These are phyloP conservation scores for Ochotona princeps DNA, from an alignment of 2,113 vertebrate species.

Conservation along the genomic window DNA sequence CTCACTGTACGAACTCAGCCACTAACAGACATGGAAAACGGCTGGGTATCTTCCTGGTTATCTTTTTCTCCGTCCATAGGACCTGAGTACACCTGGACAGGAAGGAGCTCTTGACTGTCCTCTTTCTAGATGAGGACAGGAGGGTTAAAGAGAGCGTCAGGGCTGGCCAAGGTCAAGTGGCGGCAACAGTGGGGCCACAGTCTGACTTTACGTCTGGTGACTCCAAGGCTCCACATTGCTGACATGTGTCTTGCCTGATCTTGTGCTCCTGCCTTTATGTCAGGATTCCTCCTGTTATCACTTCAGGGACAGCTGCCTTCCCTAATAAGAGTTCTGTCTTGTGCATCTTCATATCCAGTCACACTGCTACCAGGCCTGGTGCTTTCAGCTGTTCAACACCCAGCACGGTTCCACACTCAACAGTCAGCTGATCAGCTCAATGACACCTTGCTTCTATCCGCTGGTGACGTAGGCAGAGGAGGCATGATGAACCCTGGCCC, in stretches of 20 bases:
- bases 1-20: neutral
- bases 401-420: neutral
- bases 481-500: rapidly evolving
- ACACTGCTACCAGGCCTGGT: rapidly evolving
- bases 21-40: neutral
- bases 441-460: rapidly evolving
- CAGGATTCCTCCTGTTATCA: too few relatives aligned
- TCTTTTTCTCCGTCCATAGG: neutral
- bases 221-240: neutral
- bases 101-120: rapidly evolving
- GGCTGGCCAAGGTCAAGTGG: neutral
- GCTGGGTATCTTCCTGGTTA: neutral
- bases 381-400: neutral
- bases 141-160: neutral
- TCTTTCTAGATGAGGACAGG: neutral
- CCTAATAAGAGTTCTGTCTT: neutral
- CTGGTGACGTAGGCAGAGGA: neutral
- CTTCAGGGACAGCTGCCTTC: rapidly evolving
- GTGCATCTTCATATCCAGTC: neutral
- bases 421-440: neutral
- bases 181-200: rapidly evolving
- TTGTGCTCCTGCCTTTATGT: rapidly evolving
- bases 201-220: neutral
- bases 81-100: neutral
- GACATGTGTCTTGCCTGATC: neutral